Evolutionary conservation across 2,888 invertebrate species (phyloP).

Genomic region (Eutolmus rufibarbis): DNA sequence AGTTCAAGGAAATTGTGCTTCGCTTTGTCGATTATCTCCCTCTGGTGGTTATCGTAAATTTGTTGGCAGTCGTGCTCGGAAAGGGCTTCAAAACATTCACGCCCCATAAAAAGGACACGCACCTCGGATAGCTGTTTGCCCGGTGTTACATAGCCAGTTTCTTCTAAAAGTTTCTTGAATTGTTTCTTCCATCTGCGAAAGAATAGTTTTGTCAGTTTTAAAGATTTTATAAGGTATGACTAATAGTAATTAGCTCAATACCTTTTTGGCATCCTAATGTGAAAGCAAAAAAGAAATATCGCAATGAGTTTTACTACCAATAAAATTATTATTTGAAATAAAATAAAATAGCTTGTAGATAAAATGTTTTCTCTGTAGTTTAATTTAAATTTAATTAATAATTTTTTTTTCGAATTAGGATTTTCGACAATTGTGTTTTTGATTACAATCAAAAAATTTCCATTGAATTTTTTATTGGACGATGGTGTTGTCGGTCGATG

Average conservation of each 20-base stretch:
- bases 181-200: constrained; percentile 84
- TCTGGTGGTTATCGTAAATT: constrained; percentile 93
- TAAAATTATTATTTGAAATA: neutral
- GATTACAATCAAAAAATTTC: no score
- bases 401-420: no score
- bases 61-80: constrained; percentile 88
- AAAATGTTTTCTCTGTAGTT: no score
- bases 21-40: constrained; percentile 86
- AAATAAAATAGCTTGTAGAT: no score
- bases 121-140: constrained; percentile 94
- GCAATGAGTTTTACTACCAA: constrained; percentile 57
- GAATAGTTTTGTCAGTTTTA: neutral
- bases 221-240: neutral
- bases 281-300: neutral
- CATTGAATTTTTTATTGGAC: no score
- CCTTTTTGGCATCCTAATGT: constrained; percentile 66
- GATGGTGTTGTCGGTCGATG: no score
- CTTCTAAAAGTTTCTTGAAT: constrained; percentile 90
- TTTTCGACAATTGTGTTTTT: no score
- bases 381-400: no score
- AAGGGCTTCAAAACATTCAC: constrained; percentile 92
- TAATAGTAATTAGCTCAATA: constrained; percentile 51
- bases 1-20: constrained; percentile 93
- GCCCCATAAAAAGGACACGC: constrained; percentile 88
- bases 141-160: constrained; percentile 93